phyloP scores from a whole-genome alignment of 2,113 vertebrate species.

The Triplophysa tibetana region DNA sequence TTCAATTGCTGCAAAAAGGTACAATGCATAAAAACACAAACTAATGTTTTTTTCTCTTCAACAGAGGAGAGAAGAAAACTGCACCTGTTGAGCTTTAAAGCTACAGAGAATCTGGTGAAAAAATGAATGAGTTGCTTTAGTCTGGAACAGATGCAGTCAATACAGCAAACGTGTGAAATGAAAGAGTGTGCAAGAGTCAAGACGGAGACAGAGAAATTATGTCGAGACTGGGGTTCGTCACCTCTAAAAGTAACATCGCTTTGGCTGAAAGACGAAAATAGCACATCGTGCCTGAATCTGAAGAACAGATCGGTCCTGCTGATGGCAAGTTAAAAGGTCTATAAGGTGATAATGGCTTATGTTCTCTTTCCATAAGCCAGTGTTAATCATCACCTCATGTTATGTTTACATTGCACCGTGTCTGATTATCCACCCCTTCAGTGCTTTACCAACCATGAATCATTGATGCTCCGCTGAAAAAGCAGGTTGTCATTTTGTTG shows the following conservation, averaged over 20 bases:
- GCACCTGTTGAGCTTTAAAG: too few species aligned
- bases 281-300: neutral
- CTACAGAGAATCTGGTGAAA: neutral
- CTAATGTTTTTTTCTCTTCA: too few species aligned
- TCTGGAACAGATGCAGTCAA: conserved; percentile 4
- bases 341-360: conserved; percentile 10
- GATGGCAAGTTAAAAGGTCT: conserved; percentile 18
- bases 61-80: too few species aligned
- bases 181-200: neutral
- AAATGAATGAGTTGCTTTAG: neutral
- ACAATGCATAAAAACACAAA: neutral
- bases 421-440: conserved; percentile 22
- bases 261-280: conserved; percentile 1
- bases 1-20: neutral
- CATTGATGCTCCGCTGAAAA: neutral
- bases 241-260: conserved; percentile 11
- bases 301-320: neutral
- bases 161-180: conserved; percentile 13
- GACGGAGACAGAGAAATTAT: neutral
- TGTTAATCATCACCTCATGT: conserved; percentile 37
- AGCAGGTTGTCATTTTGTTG: neutral
- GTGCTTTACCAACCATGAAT: conserved; percentile 12
- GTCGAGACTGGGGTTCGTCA: neutral
- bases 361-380: conserved; percentile 19
- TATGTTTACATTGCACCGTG: conserved; percentile 23